These are phyloP conservation scores for Sebastes schlegelii DNA, from an alignment of 2,113 vertebrate genomes.

Conservation along the genomic window DNA sequence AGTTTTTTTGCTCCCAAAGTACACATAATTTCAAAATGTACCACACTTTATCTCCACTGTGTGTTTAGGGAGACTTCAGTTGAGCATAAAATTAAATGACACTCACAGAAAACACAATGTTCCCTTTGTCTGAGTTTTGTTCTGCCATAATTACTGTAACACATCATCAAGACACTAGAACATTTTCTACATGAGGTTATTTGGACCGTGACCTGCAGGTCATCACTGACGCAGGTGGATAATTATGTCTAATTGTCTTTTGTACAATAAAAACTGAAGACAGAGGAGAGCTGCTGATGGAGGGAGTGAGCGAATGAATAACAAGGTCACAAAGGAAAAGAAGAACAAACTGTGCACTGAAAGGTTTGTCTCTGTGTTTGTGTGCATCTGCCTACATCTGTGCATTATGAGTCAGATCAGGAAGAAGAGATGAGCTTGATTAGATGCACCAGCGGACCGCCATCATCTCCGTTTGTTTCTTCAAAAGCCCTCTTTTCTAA, in stretches of 20 bases:
- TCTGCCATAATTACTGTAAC: constrained; percentile 2
- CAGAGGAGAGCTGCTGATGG: background rate
- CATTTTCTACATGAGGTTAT: background rate
- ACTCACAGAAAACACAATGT: background rate
- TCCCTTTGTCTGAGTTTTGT: background rate
- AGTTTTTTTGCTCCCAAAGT: background rate
- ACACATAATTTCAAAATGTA: background rate
- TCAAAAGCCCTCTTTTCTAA: background rate
- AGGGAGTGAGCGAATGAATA: background rate
- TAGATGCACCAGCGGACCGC: background rate
- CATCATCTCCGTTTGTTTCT: background rate
- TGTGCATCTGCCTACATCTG: background rate
- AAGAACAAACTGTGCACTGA: background rate
- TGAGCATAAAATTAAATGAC: background rate
- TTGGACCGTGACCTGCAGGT: constrained; percentile 12
- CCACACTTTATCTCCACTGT: no score
- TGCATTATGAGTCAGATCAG: background rate
- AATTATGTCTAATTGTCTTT: constrained; percentile 41
- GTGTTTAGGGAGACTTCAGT: background rate
- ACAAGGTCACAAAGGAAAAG: constrained; percentile 11
- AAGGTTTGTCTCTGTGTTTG: background rate
- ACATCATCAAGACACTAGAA: background rate
- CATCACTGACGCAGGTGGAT: constrained; percentile 27
- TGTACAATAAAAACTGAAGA: background rate
- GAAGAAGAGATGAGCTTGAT: constrained; percentile 10